Conservation (phyloP, 1,140 invertebrate species). For the Patella vulgata region DNA sequence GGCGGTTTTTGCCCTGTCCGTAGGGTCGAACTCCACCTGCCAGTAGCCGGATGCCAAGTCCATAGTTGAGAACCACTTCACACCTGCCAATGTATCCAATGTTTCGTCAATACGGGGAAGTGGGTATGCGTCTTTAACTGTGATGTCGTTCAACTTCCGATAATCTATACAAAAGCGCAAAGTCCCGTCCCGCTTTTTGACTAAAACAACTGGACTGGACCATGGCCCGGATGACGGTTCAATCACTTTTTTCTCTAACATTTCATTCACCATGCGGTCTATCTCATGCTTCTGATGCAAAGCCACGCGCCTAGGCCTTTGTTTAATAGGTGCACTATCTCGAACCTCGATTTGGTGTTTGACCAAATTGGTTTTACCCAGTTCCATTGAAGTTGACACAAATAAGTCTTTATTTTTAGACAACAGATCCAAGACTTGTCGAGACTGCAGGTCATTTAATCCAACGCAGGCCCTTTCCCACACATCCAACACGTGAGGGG, state of each 20-base stretch:
- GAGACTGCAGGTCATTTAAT: too few species aligned
- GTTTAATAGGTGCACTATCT: slow-evolving; percentile 20
- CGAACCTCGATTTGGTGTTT: slow-evolving; percentile 36
- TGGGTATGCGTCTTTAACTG: too few species aligned
- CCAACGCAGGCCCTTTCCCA: too few species aligned
- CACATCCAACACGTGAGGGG: too few species aligned
- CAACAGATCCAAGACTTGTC: too few species aligned
- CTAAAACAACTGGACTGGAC: slow-evolving; percentile 42
- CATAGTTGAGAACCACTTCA: slow-evolving; percentile 63
- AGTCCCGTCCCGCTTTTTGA: slow-evolving; percentile 70
- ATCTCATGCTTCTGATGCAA: slow-evolving; percentile 15
- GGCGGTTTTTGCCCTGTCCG: slow-evolving; percentile 34
- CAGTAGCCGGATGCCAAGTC: slow-evolving; percentile 68
- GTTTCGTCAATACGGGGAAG: slow-evolving; percentile 68
- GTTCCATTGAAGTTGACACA: too few species aligned
- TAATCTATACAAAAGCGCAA: slow-evolving; percentile 68
- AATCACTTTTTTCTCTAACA: slow-evolving; percentile 41
- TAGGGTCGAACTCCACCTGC: slow-evolving; percentile 59
- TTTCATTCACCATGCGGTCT: slow-evolving; percentile 21
- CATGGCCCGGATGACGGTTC: slow-evolving; percentile 37
- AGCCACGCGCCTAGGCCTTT: slow-evolving; percentile 24
- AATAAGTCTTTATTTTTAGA: too few species aligned
- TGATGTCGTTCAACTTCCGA: slow-evolving; percentile 64
- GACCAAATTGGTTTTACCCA: slow-evolving; percentile 25
- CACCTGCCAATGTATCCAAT: slow-evolving; percentile 56